These are phyloP conservation scores for Drosophila mojavensis DNA, from an alignment of 1,140 invertebrate species.

Conservation along the genomic window DNA sequence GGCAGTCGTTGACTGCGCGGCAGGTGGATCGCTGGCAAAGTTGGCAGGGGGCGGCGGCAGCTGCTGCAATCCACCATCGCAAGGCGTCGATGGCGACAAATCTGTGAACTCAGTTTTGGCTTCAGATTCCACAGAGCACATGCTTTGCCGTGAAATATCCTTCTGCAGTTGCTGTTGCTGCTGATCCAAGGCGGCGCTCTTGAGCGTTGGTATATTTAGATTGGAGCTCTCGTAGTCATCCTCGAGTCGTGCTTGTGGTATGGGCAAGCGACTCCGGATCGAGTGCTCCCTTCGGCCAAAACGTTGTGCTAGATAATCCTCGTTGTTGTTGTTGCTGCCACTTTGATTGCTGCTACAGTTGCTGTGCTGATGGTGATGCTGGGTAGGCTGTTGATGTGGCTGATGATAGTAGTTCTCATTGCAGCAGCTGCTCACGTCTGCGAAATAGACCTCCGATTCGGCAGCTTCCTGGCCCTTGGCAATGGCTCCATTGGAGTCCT, in stretches of 20 bases:
- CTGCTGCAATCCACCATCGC: conserved; percentile 51
- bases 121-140: conserved; percentile 84
- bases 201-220: conserved; percentile 63
- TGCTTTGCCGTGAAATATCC: conserved; percentile 85
- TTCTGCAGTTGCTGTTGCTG: conserved; percentile 84
- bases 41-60: conserved; percentile 60
- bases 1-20: conserved; percentile 38
- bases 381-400: conserved; percentile 53
- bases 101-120: conserved; percentile 84
- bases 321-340: conserved; percentile 75
- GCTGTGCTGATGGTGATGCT: conserved; percentile 68
- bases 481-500: conserved; percentile 72
- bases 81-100: conserved; percentile 80
- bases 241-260: conserved; percentile 84
- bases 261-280: conserved; percentile 86
- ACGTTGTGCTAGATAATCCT: conserved; percentile 86
- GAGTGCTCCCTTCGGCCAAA: conserved; percentile 86
- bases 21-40: conserved; percentile 67
- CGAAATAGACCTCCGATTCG: conserved; percentile 92
- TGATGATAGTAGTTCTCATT: conserved; percentile 85
- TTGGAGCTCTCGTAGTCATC: conserved; percentile 78
- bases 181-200: conserved; percentile 53
- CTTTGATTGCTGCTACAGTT: conserved; percentile 70
- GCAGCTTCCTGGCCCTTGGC: conserved; percentile 85
- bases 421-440: conserved; percentile 93